A percentile compares a stretch with the other conserved stretches of the same genome.
phyloP scores from a whole-genome alignment of 2,797 vertebrate species.

The Parotocinclus haroldoi region DNA sequence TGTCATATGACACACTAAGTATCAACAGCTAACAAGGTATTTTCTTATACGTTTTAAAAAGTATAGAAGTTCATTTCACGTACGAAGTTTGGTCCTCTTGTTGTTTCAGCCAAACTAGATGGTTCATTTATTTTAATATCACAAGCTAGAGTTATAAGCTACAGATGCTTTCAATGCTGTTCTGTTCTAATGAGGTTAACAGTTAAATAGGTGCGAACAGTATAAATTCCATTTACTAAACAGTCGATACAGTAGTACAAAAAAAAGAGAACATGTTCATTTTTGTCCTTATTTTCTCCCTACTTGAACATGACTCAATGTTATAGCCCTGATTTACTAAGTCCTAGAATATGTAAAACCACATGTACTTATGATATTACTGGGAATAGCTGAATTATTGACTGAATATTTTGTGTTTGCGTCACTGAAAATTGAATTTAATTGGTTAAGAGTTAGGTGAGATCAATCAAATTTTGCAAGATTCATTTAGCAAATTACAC shows the following conservation, averaged over 20 bases:
- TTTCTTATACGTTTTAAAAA: conserved; percentile 15
- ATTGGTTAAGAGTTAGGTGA: too few species aligned
- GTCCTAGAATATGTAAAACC: background rate
- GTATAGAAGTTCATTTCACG: conserved; percentile 7
- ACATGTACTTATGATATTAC: too few species aligned
- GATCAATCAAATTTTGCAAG: too few species aligned
- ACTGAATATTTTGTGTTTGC: too few species aligned
- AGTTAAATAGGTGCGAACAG: conserved; percentile 68
- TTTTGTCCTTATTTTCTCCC: conserved; percentile 47
- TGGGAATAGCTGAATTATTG: too few species aligned
- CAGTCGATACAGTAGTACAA: conserved; percentile 65
- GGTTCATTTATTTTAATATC: background rate
- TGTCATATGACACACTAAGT: conserved; percentile 1
- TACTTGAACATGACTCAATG: conserved; percentile 55
- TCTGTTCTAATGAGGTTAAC: conserved; percentile 60
- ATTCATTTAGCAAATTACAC: too few species aligned
- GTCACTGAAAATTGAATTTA: too few species aligned
- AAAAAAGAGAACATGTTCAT: conserved; percentile 25
- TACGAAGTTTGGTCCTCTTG: conserved; percentile 34
- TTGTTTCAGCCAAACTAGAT: conserved; percentile 13
- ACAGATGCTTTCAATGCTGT: conserved; percentile 33
- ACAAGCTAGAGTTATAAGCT: conserved; percentile 20
- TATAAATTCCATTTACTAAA: conserved; percentile 67
- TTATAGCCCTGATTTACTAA: conserved; percentile 6
- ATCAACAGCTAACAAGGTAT: conserved; percentile 12